Conservation (phyloP, 2,888 invertebrate genomes). For the Dorcus parallelipipedus region DNA sequence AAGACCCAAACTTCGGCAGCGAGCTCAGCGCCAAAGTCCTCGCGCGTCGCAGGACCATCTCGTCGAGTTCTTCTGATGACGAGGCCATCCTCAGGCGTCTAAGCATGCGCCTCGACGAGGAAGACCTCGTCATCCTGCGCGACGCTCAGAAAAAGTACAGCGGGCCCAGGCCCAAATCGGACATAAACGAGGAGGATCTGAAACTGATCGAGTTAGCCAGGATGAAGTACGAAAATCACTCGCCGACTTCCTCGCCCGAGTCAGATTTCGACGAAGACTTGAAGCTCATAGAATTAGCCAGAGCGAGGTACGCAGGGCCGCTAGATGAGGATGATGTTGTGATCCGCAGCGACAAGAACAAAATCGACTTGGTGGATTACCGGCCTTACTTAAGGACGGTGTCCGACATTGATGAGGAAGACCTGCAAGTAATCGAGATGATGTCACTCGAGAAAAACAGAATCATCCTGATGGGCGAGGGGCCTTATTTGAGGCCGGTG, state of each 20-base stretch:
- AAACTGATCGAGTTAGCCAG: conserved; percentile 31
- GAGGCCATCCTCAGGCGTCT: conserved; percentile 12
- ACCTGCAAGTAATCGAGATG: background rate
- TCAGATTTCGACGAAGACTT: background rate
- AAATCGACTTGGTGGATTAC: no score
- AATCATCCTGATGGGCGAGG: background rate
- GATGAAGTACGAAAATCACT: conserved; percentile 16
- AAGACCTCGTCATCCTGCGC: conserved; percentile 4
- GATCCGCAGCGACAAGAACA: background rate
- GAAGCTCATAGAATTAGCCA: background rate
- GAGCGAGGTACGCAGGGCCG: background rate
- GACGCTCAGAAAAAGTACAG: conserved; percentile 10
- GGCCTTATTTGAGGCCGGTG: no score
- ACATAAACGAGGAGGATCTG: conserved; percentile 36
- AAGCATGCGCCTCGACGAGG: conserved; percentile 6
- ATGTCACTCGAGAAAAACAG: no score
- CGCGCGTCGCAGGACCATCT: background rate
- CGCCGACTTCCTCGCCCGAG: background rate
- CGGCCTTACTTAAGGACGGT: no score
- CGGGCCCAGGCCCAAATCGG: conserved; percentile 29
- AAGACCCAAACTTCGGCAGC: conserved; percentile 12
- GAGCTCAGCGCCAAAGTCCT: conserved; percentile 3
- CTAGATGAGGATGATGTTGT: background rate
- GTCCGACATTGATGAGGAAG: conserved; percentile 1
- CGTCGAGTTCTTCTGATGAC: conserved; percentile 7